A percentile compares a stretch with the other conserved stretches of the same genome.
Conservation (phyloP, 2,888 invertebrate genomes). For the Clepsis dumicolana region DNA sequence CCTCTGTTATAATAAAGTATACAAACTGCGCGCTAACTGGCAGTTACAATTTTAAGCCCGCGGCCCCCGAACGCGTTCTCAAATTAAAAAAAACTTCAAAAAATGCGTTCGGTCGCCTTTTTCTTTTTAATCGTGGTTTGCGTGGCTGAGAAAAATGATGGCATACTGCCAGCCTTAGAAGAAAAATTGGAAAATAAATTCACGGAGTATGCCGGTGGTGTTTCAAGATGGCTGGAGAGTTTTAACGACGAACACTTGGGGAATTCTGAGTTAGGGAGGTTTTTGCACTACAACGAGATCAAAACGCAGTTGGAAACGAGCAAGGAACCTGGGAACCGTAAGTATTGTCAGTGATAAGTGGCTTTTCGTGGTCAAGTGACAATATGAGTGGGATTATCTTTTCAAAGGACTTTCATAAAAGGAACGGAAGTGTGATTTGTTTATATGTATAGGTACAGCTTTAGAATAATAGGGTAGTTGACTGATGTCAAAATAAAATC, state of each 20-base stretch:
- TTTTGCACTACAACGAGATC: constrained; percentile 66
- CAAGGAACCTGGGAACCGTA: constrained; percentile 51
- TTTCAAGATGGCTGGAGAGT: constrained; percentile 60
- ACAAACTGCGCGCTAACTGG: constrained; percentile 36
- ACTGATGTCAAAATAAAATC: too few relatives aligned
- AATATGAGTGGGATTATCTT: background rate
- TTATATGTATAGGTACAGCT: too few relatives aligned
- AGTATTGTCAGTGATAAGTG: constrained; percentile 50
- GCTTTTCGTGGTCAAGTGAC: background rate
- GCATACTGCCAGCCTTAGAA: constrained; percentile 53
- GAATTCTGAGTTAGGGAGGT: constrained; percentile 62
- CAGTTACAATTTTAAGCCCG: constrained; percentile 56
- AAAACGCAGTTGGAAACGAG: constrained; percentile 59
- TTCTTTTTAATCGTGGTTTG: constrained; percentile 46
- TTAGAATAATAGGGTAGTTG: too few relatives aligned
- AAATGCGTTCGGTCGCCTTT: constrained; percentile 51
- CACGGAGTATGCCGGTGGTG: constrained; percentile 52
- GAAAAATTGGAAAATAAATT: constrained; percentile 59
- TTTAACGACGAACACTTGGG: constrained; percentile 71
- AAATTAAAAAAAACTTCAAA: constrained; percentile 41
- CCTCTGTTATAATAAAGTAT: constrained; percentile 32
- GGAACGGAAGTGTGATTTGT: too few relatives aligned
- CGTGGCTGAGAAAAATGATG: constrained; percentile 39
- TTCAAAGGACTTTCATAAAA: background rate
- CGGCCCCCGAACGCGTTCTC: constrained; percentile 51